These are phyloP conservation scores for Oreotrochilus melanogaster DNA, from an alignment of 2,113 vertebrate species.

Conservation along the genomic window DNA sequence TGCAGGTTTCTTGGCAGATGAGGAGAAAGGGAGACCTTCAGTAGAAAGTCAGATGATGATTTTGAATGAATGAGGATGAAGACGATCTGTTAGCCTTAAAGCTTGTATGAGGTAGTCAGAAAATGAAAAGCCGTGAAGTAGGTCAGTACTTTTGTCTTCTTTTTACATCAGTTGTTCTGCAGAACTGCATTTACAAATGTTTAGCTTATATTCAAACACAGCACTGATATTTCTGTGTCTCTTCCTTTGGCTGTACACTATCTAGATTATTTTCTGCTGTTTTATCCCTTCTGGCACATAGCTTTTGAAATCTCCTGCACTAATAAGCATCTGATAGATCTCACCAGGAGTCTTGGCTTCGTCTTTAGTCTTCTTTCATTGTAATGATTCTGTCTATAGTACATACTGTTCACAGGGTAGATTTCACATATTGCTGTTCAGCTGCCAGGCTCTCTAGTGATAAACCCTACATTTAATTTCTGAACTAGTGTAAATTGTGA, in stretches of 20 bases:
- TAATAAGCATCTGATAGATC: slow-evolving; percentile 67
- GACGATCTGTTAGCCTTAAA: slow-evolving; percentile 57
- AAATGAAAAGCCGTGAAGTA: slow-evolving; percentile 46
- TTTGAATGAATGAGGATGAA: slow-evolving; percentile 65
- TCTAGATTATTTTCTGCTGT: slow-evolving; percentile 32
- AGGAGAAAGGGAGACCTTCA: slow-evolving; percentile 35
- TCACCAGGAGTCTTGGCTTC: slow-evolving; percentile 69
- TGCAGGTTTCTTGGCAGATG: slow-evolving; percentile 64
- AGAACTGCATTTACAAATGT: slow-evolving; percentile 42
- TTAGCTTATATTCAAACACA: slow-evolving; percentile 40
- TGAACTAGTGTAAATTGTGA: slow-evolving; percentile 25
- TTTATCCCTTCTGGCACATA: slow-evolving; percentile 57
- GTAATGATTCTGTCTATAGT: slow-evolving; percentile 52
- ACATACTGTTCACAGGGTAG: slow-evolving; percentile 62
- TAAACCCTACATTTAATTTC: slow-evolving; percentile 12
- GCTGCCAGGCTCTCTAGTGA: slow-evolving; percentile 55
- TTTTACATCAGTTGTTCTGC: slow-evolving; percentile 35
- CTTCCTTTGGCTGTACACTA: slow-evolving; percentile 1
- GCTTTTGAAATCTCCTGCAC: slow-evolving; percentile 11
- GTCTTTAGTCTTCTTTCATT: slow-evolving; percentile 57
- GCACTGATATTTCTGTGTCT: not conserved
- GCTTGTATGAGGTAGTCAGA: slow-evolving; percentile 52
- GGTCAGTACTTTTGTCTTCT: slow-evolving; percentile 56
- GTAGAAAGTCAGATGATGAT: slow-evolving; percentile 50
- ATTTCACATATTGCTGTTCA: slow-evolving; percentile 54